A percentile compares a stretch with the other conserved stretches of the same genome.
These are phyloP conservation scores for Vollenhovia emeryi DNA, from an alignment of 1,140 invertebrate species.

Conservation along the genomic window DNA sequence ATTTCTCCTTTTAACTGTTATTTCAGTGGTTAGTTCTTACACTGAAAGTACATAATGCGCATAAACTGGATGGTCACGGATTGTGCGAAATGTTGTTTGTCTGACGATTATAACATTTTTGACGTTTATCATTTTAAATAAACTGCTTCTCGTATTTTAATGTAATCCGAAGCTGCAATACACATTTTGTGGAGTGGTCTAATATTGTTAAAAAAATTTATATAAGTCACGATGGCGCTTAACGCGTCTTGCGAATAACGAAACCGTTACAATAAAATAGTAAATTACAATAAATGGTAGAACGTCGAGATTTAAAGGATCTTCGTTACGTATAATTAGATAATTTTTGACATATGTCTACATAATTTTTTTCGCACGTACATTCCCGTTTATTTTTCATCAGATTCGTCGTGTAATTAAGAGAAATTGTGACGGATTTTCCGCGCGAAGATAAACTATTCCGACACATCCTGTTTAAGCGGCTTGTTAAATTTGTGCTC, in stretches of 20 bases:
- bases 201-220: background rate
- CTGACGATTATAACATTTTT: background rate
- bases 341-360: background rate
- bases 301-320: background rate
- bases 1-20: slow-evolving; percentile 27
- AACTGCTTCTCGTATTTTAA: background rate
- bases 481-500: slow-evolving; percentile 11
- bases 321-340: background rate
- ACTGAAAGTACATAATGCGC: slow-evolving; percentile 11
- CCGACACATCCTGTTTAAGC: slow-evolving; percentile 35
- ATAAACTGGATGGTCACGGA: slow-evolving; percentile 6
- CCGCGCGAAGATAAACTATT: background rate
- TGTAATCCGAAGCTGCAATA: background rate
- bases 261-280: background rate
- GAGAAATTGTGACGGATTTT: slow-evolving; percentile 8
- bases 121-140: slow-evolving; percentile 10
- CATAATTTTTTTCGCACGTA: background rate
- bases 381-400: background rate
- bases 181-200: background rate
- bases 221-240: background rate
- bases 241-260: background rate
- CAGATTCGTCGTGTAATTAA: background rate
- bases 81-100: background rate
- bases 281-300: background rate
- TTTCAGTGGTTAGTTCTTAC: slow-evolving; percentile 8